phyloP scores from a whole-genome alignment of 2,797 vertebrate genomes.

The Xenopus petersii region DNA sequence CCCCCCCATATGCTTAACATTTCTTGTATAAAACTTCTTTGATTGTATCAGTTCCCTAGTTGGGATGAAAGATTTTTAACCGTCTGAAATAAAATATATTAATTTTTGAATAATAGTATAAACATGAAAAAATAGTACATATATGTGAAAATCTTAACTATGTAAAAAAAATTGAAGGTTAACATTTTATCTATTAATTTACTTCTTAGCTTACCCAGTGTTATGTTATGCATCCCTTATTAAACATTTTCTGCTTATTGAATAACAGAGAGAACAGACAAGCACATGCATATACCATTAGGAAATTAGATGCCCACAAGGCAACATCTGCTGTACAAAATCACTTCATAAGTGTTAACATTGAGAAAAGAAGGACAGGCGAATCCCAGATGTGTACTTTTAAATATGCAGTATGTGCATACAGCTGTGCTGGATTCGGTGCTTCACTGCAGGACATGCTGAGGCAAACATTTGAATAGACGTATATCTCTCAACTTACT shows the following conservation, averaged over 20 bases:
- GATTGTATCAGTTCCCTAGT: no score
- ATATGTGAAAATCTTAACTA: no score
- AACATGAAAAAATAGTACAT: no score
- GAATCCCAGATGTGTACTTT: constrained; percentile 35
- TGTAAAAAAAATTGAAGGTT: no score
- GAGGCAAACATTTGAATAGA: constrained; percentile 51
- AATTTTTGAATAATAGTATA: no score
- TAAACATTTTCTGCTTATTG: not conserved
- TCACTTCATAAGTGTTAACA: constrained; percentile 3
- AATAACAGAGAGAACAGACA: not conserved
- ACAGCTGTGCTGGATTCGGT: constrained; percentile 46
- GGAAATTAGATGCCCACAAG: constrained; percentile 20
- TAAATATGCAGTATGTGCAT: constrained; percentile 45
- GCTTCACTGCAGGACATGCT: constrained; percentile 51
- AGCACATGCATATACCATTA: constrained; percentile 8
- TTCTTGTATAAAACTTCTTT: no score
- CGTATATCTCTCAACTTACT: constrained; percentile 48
- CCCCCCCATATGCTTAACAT: no score
- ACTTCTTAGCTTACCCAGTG: no score
- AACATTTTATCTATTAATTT: no score
- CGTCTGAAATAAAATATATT: no score
- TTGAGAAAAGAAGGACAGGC: constrained; percentile 20
- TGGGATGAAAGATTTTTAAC: no score
- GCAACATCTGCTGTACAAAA: constrained; percentile 3
- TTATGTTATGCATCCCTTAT: not conserved